phyloP scores from a whole-genome alignment of 37 sponge, comb jelly and placozoan genomes.

The Lycopodina hypogea region DNA sequence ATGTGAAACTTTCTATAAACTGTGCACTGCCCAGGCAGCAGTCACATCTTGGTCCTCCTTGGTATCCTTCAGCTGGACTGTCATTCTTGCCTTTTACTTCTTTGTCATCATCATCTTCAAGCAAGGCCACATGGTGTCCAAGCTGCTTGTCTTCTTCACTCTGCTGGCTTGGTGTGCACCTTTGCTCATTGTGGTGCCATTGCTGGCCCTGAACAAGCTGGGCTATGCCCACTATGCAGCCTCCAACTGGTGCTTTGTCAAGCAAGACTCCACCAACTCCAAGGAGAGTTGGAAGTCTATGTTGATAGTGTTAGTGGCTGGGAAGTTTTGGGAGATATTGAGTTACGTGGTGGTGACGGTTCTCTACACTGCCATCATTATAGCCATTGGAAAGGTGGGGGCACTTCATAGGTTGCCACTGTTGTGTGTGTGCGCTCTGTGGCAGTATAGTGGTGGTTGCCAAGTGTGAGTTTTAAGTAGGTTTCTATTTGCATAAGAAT shows the following conservation, averaged over 20 bases:
- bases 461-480: too few relatives aligned
- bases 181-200: constrained; percentile 31
- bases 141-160: constrained; percentile 41
- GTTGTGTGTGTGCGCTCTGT: not conserved
- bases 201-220: constrained; percentile 9
- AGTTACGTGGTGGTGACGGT: constrained; percentile 30
- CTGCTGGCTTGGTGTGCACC: constrained; percentile 58
- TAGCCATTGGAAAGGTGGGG: constrained; percentile 2
- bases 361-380: constrained; percentile 23
- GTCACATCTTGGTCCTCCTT: constrained; percentile 51
- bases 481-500: too few relatives aligned
- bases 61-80: constrained; percentile 56
- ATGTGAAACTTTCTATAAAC: constrained; percentile 6
- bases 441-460: not conserved
- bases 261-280: not conserved
- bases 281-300: not conserved
- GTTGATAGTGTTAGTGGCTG: constrained; percentile 24
- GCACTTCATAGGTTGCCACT: not conserved
- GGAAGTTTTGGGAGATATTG: constrained; percentile 65
- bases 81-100: constrained; percentile 62
- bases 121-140: constrained; percentile 1
- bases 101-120: constrained; percentile 42
- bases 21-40: constrained; percentile 49
- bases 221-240: constrained; percentile 45
- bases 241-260: constrained; percentile 53